Conservation (phyloP, 2,888 invertebrate species). For the Odontocolon sp. region DNA sequence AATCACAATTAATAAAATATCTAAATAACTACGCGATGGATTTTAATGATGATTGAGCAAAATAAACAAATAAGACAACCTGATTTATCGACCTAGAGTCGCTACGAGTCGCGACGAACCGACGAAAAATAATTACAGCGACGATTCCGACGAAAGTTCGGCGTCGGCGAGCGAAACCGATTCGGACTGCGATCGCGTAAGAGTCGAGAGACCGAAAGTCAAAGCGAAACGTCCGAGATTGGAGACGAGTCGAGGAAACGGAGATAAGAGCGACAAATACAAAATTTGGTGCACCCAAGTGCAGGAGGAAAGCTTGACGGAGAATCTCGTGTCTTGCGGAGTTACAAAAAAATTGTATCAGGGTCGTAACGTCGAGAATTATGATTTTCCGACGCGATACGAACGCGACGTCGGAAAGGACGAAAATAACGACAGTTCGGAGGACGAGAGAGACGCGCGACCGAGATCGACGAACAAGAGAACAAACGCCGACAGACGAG, state of each 20-base stretch:
- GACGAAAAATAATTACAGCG: constrained; percentile 83
- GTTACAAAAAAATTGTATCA: constrained; percentile 86
- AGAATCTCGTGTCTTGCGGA: constrained; percentile 90
- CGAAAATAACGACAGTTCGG: constrained; percentile 82
- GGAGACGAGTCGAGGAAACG: constrained; percentile 78
- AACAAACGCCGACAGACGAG: constrained; percentile 83
- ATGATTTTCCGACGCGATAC: constrained; percentile 84
- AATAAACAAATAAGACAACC: constrained; percentile 11
- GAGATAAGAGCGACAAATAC: constrained; percentile 85
- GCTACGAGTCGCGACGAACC: constrained; percentile 65
- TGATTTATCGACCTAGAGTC: constrained; percentile 69
- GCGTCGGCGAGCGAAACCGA: constrained; percentile 85
- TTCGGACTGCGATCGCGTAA: constrained; percentile 77
- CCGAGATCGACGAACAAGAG: constrained; percentile 83
- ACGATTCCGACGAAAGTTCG: constrained; percentile 82
- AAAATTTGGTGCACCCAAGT: constrained; percentile 88
- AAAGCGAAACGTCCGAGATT: constrained; percentile 78
- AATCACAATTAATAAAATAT: constrained; percentile 59
- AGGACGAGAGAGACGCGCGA: constrained; percentile 80
- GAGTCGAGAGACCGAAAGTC: constrained; percentile 83
- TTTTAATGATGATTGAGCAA: neutral
- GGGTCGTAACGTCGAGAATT: constrained; percentile 88
- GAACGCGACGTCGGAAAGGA: constrained; percentile 54
- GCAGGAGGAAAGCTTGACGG: constrained; percentile 91
- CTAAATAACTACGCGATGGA: neutral